A percentile compares a stretch with the other conserved stretches of the same genome.
phyloP scores from a whole-genome alignment of 2,797 vertebrate species.

The Fringilla coelebs region DNA sequence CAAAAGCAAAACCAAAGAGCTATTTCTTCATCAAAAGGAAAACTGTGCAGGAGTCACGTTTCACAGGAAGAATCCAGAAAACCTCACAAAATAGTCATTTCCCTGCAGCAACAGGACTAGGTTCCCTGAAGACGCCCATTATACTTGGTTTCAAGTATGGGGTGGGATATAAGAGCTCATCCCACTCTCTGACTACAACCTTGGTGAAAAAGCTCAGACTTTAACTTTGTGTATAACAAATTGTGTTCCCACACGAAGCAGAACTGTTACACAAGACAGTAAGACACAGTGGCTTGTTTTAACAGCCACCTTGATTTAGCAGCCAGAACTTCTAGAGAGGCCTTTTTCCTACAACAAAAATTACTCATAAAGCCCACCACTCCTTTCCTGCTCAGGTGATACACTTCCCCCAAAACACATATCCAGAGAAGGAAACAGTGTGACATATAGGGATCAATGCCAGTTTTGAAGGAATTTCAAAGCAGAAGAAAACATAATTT shows the following conservation, averaged over 20 bases:
- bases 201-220: not conserved
- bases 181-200: not conserved
- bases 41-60: not conserved
- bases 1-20: not conserved
- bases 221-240: not conserved
- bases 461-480: not conserved
- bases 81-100: not conserved
- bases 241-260: not conserved
- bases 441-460: not conserved
- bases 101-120: not conserved
- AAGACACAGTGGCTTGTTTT: not conserved
- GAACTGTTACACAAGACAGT: not conserved
- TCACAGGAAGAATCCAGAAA: not conserved
- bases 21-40: constrained; percentile 18
- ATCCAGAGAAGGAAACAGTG: not conserved
- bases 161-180: not conserved
- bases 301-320: not conserved
- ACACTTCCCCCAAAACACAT: not conserved
- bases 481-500: not conserved
- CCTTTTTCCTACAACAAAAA: not conserved
- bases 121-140: not conserved
- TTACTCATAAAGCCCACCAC: not conserved
- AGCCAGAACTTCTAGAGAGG: not conserved
- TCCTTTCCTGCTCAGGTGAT: not conserved
- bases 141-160: not conserved